phyloP scores from a whole-genome alignment of 2,113 vertebrate genomes.

The Ochotona curzoniae region DNA sequence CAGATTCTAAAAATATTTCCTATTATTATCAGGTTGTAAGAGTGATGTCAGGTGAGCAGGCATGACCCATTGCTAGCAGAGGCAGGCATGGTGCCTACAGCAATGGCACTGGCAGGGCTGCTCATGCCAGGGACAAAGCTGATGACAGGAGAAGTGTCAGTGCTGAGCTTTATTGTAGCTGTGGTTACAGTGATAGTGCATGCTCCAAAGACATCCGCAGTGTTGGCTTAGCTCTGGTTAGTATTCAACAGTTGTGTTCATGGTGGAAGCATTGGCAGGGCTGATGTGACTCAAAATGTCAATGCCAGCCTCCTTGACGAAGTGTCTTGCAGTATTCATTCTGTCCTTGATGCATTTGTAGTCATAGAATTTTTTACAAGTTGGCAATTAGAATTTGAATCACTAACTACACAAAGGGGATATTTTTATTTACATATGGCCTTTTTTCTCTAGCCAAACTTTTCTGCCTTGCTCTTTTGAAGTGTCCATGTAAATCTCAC shows the following conservation, averaged over 20 bases:
- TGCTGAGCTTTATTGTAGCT: background rate
- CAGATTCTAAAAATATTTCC: too few species aligned
- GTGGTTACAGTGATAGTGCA: too few species aligned
- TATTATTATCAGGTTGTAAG: too few species aligned
- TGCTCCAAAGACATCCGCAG: fast-evolving
- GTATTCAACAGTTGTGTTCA: background rate
- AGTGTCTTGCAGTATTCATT: background rate
- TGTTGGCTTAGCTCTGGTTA: background rate
- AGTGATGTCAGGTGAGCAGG: too few species aligned
- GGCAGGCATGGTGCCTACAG: fast-evolving
- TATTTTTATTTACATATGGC: background rate
- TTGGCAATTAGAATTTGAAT: background rate
- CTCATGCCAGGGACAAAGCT: too few species aligned
- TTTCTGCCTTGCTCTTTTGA: background rate
- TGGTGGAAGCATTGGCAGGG: background rate
- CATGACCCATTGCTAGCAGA: fast-evolving
- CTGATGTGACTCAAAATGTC: too few species aligned
- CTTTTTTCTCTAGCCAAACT: background rate
- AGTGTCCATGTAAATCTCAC: background rate
- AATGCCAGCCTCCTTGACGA: background rate
- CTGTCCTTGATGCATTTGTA: background rate
- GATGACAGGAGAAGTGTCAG: too few species aligned
- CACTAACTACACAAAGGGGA: background rate
- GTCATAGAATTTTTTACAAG: background rate
- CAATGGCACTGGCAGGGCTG: background rate